These are phyloP conservation scores for Vanessa tameamea DNA, from an alignment of 1,140 invertebrate species.

Conservation along the genomic window DNA sequence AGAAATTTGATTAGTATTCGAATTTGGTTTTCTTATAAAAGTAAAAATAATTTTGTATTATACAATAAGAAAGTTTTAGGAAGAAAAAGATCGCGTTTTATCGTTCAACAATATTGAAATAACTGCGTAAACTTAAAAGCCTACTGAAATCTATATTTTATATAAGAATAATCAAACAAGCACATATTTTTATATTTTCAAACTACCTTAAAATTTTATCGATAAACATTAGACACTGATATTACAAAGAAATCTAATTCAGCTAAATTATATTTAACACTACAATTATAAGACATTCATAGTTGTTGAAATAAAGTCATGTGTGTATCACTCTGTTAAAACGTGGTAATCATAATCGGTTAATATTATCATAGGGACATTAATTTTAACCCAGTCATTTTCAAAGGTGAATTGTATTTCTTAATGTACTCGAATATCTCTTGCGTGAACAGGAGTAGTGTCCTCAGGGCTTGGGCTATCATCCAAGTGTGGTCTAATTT, in stretches of 20 bases:
- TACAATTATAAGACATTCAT: constrained; percentile 5
- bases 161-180: neutral
- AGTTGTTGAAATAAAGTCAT: constrained; percentile 6
- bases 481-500: constrained; percentile 82
- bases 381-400: neutral
- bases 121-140: neutral
- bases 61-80: neutral
- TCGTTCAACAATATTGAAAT: neutral
- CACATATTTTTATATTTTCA: neutral
- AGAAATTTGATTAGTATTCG: neutral
- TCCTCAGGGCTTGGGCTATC: constrained; percentile 86
- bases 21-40: too few species aligned
- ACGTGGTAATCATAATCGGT: constrained; percentile 4
- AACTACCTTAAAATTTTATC: constrained; percentile 11
- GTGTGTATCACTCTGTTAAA: constrained; percentile 18
- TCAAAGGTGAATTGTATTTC: neutral
- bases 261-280: constrained; percentile 9
- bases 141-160: neutral
- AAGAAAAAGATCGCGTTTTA: neutral
- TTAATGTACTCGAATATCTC: constrained; percentile 79
- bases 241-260: constrained; percentile 14
- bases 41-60: neutral
- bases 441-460: constrained; percentile 82
- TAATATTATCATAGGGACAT: constrained; percentile 2
- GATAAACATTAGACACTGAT: constrained; percentile 21